Percentiles rank a stretch among this genome's conserved stretches.
phyloP scores from a whole-genome alignment of 2,797 vertebrate genomes.

The Tauraco hartlaubi region DNA sequence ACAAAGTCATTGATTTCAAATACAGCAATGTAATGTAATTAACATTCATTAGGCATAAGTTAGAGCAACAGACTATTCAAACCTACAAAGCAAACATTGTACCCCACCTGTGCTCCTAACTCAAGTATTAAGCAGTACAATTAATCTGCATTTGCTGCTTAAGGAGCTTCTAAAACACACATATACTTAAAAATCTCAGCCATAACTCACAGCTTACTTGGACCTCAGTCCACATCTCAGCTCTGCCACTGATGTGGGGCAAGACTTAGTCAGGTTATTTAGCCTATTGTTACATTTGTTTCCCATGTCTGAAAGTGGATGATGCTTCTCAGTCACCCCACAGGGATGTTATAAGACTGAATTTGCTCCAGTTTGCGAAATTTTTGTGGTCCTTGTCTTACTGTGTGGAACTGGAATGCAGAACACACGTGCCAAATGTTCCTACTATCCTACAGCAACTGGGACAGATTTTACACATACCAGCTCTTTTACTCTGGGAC shows the following conservation, averaged over 20 bases:
- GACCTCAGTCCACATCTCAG: background rate
- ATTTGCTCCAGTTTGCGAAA: background rate
- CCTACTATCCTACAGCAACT: background rate
- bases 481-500: background rate
- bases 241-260: background rate
- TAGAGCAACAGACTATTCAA: background rate
- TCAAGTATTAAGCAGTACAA: background rate
- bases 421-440: background rate
- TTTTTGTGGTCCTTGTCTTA: background rate
- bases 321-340: background rate
- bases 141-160: background rate
- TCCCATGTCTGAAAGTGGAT: background rate
- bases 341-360: background rate
- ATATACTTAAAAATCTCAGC: background rate
- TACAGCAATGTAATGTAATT: background rate
- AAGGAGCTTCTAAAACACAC: background rate
- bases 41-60: background rate
- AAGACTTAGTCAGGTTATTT: background rate
- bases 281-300: background rate
- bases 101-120: background rate
- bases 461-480: background rate
- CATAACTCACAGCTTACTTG: background rate
- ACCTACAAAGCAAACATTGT: background rate
- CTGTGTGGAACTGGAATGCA: background rate
- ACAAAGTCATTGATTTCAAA: background rate